phyloP scores from a whole-genome alignment of 2,113 vertebrate species.

The Alces alces region DNA sequence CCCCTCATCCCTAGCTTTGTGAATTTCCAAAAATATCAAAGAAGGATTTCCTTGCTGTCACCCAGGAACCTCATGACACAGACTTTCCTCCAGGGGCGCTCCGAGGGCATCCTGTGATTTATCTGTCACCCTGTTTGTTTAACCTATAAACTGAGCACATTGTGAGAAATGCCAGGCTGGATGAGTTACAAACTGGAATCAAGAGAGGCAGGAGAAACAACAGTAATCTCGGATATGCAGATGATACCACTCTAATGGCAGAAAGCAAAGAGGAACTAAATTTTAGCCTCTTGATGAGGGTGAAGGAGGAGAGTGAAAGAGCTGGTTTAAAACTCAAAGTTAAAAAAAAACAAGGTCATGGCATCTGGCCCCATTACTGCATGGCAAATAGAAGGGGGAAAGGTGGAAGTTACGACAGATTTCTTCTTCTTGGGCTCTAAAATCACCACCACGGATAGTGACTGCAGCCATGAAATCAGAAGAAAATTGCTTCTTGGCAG shows the following conservation, averaged over 20 bases:
- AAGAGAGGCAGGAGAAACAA: neutral
- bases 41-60: neutral
- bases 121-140: neutral
- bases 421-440: neutral
- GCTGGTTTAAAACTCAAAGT: neutral
- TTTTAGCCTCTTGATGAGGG: neutral
- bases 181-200: neutral
- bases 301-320: neutral
- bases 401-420: neutral
- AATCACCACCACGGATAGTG: neutral
- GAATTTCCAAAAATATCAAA: neutral
- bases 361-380: neutral
- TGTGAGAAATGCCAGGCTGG: neutral
- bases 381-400: neutral
- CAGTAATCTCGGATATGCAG: neutral
- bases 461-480: neutral
- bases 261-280: neutral
- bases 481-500: neutral
- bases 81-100: neutral
- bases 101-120: neutral
- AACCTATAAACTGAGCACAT: neutral
- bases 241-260: neutral
- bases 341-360: neutral
- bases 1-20: neutral
- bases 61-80: neutral